Base-by-base conservation (phyloP, 1,140 invertebrate species). In the Neodiprion fabricii region DNA sequence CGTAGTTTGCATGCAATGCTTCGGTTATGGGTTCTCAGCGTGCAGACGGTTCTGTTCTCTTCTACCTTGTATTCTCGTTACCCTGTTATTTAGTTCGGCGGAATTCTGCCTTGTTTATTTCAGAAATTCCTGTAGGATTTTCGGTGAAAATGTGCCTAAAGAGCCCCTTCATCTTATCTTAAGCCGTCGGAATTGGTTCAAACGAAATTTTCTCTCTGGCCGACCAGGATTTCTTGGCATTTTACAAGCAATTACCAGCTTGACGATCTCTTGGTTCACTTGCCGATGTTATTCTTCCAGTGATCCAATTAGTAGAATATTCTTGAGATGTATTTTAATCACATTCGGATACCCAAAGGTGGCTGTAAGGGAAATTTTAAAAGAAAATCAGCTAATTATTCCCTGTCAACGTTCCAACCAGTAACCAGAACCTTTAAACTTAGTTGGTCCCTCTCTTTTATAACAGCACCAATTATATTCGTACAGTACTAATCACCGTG, bases 11-110 rank as follows among this genome's bases (percentile, higher is more conserved):
- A 69, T 69, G 70, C 5, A 71, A 71, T 71, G 21, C 2, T 28
- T 5, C 68, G 14, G 1, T 40, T 40, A 40, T 40, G 28, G 28
- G 28, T 40, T 40, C 53, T 61, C 53, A 61, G 0, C 53, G 28
- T 40, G 28, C 28, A 40, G 28, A 40, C 28, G 28, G 28, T 40
- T 40, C 28, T 40, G 2, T 40, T 40, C 28, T 40, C 28, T 40
- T 5, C 28, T 70, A 1, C 28, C 68, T 17, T 28, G 68, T 70
- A 70, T 70, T 70, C 68, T 70, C 68, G 68, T 70, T 70, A 70
- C 68, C 2, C 68, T 1, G 3, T 28, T 40, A 2, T 40, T 3
- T 40, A 40, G 28, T 40, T 40, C 28, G 28, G 28, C 5, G 28
- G 28, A 40, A 40, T 40, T 3, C 28, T 40, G 28, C 28, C 28